phyloP scores from a whole-genome alignment of 2,888 invertebrate genomes.

The Sicus ferrugineus region DNA sequence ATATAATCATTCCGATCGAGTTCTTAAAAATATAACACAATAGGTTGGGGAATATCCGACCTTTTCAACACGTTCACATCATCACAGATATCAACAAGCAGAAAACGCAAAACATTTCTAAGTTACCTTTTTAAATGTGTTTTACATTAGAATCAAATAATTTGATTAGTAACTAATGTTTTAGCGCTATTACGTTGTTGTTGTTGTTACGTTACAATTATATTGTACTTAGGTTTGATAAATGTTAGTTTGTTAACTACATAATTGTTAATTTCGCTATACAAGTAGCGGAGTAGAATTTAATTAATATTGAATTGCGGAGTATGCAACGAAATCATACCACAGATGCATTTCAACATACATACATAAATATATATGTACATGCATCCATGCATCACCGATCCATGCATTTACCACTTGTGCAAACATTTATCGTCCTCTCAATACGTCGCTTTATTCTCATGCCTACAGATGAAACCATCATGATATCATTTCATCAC shows the following conservation, averaged over 20 bases:
- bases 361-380: too few species aligned
- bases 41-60: too few species aligned
- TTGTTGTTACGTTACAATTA: slow-evolving; percentile 7
- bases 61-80: too few species aligned
- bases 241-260: slow-evolving; percentile 12
- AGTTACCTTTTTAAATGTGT: slow-evolving; percentile 14
- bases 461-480: too few species aligned
- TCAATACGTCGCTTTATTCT: too few species aligned
- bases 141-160: background rate
- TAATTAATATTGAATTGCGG: background rate
- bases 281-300: background rate
- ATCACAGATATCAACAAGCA: slow-evolving; percentile 10
- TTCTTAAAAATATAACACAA: too few species aligned
- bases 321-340: slow-evolving; percentile 20
- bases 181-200: slow-evolving; percentile 19
- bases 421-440: background rate
- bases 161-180: background rate
- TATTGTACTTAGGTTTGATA: background rate
- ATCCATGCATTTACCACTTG: too few species aligned
- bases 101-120: slow-evolving; percentile 13
- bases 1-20: too few species aligned
- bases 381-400: too few species aligned
- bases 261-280: background rate
- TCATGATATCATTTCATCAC: too few species aligned
- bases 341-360: too few species aligned